Evolutionary conservation across 2,113 vertebrate species (phyloP), one percentile per base, ranked within the genome.

Genomic region (Smithornis capensis): DNA sequence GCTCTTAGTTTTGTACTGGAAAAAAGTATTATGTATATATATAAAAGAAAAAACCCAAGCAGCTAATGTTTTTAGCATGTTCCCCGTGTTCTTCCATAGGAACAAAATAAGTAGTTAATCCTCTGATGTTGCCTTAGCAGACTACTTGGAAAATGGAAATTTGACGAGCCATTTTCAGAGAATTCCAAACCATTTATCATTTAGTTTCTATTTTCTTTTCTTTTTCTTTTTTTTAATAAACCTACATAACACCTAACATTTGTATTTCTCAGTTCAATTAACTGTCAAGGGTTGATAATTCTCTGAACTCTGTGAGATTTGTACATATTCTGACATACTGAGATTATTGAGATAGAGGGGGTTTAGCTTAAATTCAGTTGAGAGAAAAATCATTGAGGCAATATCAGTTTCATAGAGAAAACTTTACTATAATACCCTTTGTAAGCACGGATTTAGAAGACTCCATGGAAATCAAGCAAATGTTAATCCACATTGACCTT

Each of bases 71-170:
- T 83, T 92, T 81, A 82, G 22, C 57, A 67, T 88, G 81, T 89
- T 91, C 55, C 47, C 55, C 21, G 14, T 92, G 53, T 93, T 69
- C 53, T 95, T 97, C 91, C 31, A 5, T 92, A 44, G 87, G 70
- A 92, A 91, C n/a, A 83, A 87, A 97, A 97, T 83, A 52, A 92
- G 87, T 85, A 88, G 81, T 78, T 96, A 83, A 94, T 93, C 83
- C 62, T 93, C 76, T 87, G 74, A 69, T 45, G 75, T 78, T 95
- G 86, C 62, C 75, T 84, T 95, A 83, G 56, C 74, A 71, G n/a
- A 71, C 86, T 67, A 93, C 81, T 85, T 96, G 86, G 83, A 95
- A 91, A 87, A 89, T 12, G 87, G 79, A 95, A 97, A 96, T 65
- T 65, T 14, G 24, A 74, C 59, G 28, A 88, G 37, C 40, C 40